These are phyloP conservation scores for Horisme vitalbata DNA, from an alignment of 2,888 invertebrate species.

Conservation along the genomic window DNA sequence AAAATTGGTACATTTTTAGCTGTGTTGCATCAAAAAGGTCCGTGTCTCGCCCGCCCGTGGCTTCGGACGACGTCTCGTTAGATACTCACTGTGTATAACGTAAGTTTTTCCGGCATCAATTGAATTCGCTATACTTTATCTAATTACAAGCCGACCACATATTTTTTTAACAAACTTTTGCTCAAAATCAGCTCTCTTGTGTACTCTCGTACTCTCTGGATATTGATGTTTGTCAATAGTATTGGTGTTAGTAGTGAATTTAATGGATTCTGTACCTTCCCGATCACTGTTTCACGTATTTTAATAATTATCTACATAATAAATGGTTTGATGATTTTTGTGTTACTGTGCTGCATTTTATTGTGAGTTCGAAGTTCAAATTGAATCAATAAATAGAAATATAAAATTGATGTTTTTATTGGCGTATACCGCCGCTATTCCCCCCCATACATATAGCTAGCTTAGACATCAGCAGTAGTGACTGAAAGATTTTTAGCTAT, in stretches of 20 bases:
- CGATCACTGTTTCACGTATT: conserved; percentile 72
- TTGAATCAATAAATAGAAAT: conserved; percentile 83
- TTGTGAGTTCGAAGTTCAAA: conserved; percentile 83
- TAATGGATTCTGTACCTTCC: conserved; percentile 63
- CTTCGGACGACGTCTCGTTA: conserved; percentile 76
- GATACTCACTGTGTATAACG: conserved; percentile 76
- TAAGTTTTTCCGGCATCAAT: conserved; percentile 73
- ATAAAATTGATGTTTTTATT: conserved; percentile 72
- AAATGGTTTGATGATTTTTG: conserved; percentile 76
- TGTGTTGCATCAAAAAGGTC: conserved; percentile 45
- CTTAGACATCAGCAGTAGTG: too few species aligned
- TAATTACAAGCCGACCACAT: conserved; percentile 68
- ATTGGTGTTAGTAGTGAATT: conserved; percentile 64
- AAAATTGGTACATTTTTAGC: not conserved
- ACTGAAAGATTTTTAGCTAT: too few species aligned
- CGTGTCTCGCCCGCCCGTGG: conserved; percentile 69
- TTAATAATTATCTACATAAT: conserved; percentile 66
- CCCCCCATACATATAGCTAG: too few species aligned
- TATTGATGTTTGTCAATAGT: conserved; percentile 51
- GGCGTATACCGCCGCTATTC: conserved; percentile 37
- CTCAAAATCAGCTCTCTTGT: conserved; percentile 73
- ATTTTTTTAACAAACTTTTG: conserved; percentile 79
- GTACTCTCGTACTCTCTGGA: conserved; percentile 51
- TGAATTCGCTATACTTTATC: conserved; percentile 74
- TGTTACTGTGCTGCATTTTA: conserved; percentile 82